Percentiles rank a stretch among this genome's conserved stretches.
These are phyloP conservation scores for Oreochromis aureus DNA, from an alignment of 2,113 vertebrate genomes.

Conservation along the genomic window DNA sequence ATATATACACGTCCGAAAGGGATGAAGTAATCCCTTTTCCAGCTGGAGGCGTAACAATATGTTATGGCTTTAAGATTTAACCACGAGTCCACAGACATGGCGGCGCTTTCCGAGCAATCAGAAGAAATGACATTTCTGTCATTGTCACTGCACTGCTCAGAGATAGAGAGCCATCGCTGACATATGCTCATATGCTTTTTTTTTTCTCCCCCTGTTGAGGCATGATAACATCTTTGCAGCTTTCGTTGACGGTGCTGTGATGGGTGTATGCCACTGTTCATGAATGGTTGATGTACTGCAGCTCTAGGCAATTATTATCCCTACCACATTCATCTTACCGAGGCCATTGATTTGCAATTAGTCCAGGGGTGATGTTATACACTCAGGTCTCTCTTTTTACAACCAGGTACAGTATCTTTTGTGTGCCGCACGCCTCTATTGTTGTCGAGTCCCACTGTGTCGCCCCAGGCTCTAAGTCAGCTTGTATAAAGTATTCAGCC, in stretches of 20 bases:
- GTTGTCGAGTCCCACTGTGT: slow-evolving; percentile 41
- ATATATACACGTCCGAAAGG: slow-evolving; percentile 22
- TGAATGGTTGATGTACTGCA: slow-evolving; percentile 35
- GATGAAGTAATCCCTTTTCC: slow-evolving; percentile 17
- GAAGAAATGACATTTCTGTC: slow-evolving; percentile 11
- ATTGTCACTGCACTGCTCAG: background rate
- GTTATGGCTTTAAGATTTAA: slow-evolving; percentile 51
- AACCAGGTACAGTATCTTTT: slow-evolving; percentile 26
- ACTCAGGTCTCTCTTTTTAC: slow-evolving; percentile 17
- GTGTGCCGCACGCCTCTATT: slow-evolving; percentile 4
- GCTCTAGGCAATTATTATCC: slow-evolving; percentile 37
- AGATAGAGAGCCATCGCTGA: background rate
- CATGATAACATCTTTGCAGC: slow-evolving; percentile 35
- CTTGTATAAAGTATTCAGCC: slow-evolving; percentile 43
- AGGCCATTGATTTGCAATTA: slow-evolving; percentile 65
- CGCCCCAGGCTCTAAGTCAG: slow-evolving; percentile 29
- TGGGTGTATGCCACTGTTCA: slow-evolving; percentile 26
- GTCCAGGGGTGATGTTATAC: slow-evolving; percentile 42
- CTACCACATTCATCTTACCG: slow-evolving; percentile 36
- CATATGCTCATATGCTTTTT: background rate
- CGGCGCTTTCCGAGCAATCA: slow-evolving; percentile 4
- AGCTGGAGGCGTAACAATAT: slow-evolving; percentile 20
- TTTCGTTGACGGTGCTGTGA: slow-evolving; percentile 26
- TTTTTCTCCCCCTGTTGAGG: background rate
- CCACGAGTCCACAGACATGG: slow-evolving; percentile 18